Evolutionary conservation across 2,797 vertebrate genomes (phyloP).

Genomic region (Taenioides sp.): DNA sequence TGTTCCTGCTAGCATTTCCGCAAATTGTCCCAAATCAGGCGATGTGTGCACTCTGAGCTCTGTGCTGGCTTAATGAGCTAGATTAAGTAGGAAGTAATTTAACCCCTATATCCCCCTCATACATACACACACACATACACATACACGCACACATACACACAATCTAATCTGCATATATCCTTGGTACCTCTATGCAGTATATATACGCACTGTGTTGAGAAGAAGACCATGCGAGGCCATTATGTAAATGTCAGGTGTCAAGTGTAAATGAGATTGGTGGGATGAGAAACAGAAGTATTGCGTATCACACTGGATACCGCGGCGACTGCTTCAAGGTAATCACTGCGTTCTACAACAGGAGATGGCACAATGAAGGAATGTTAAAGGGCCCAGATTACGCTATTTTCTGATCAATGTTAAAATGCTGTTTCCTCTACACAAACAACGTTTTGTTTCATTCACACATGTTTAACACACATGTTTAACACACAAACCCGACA

Average conservation of each 20-base stretch:
- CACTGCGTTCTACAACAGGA: conserved; percentile 61
- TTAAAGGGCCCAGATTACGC: too few relatives aligned
- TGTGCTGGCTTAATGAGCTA: conserved; percentile 64
- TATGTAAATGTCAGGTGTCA: conserved; percentile 79
- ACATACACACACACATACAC: background rate
- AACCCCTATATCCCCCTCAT: conserved; percentile 56
- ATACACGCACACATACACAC: background rate
- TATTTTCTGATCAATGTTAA: too few relatives aligned
- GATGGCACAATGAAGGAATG: conserved; percentile 20
- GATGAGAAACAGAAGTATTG: conserved; percentile 72
- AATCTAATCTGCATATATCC: conserved; percentile 29
- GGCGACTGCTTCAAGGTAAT: conserved; percentile 65
- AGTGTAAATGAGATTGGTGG: conserved; percentile 78
- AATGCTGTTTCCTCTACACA: too few relatives aligned
- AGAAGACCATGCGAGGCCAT: conserved; percentile 66
- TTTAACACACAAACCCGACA: too few relatives aligned
- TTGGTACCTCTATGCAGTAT: conserved; percentile 37
- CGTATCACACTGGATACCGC: conserved; percentile 65
- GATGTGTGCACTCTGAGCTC: conserved; percentile 52
- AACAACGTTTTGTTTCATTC: too few relatives aligned
- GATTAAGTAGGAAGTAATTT: conserved; percentile 70
- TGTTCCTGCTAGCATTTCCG: conserved; percentile 56
- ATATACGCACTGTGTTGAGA: conserved; percentile 45
- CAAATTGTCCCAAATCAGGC: conserved; percentile 67
- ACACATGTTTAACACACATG: too few relatives aligned